Evolutionary conservation across 2,797 vertebrate species (phyloP), one percentile per base, ranked within the genome.

Genomic region (Parambassis ranga): DNA sequence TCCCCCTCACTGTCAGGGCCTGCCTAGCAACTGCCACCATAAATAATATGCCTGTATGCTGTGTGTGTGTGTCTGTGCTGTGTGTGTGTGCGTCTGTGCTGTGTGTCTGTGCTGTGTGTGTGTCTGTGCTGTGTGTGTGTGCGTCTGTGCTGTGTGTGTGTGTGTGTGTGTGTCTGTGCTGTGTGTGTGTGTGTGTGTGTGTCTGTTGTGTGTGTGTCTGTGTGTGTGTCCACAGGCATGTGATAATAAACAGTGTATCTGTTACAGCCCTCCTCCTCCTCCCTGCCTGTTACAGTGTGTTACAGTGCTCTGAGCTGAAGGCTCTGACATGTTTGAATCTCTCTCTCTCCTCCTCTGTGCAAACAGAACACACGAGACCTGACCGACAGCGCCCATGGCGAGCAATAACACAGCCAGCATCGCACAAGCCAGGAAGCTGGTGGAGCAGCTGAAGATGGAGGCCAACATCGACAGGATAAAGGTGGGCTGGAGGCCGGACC

Each of bases 401-500:
- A 97, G 95, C 92, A 99, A 98, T 93, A 99, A 99, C 87, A 98
- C 95, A 4, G 95, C 97, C 83, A 93, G 94, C 90, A 98, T 93
- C 9, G 92, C 92, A 43, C 92, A 93, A 69, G 91, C 92, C 75
- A 91, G 92, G 78, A 93, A 93, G 85, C 89, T 91, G 87, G 92
- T 93, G 87, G 92, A 93, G 67, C 92, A 99, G 91, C 95, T 99
- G 71, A 99, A 99, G 90, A 98, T 99, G 97, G 97, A 99, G 86
- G 96, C 97, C 87, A 99, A 97, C 84, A 98, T 98, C 0, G 97
- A 98, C 84, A 94, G 97, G 91, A 98, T 99, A 96, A 99, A 99
- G 94, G 97, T 98, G 74, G 77, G 77, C 6, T 22, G 24, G 55
- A n/a, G n/a, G n/a, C n/a, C n/a, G n/a, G n/a, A n/a, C n/a, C n/a